Conservation (phyloP, 1,140 invertebrate species). For the Tribolium madens region DNA sequence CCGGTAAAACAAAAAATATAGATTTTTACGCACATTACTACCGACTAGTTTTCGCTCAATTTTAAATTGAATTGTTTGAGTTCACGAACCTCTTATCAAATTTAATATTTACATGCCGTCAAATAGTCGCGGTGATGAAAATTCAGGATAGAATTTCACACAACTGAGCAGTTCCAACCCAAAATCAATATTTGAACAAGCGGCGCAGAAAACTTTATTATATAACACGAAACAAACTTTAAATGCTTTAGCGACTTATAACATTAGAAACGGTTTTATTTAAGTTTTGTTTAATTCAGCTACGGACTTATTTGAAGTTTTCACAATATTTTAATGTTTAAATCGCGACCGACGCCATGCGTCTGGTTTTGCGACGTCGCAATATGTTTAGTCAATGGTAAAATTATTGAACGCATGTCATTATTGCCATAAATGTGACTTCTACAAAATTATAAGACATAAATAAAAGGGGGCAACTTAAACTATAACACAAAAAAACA, state of each 20-base stretch:
- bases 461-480: background rate
- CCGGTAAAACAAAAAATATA: slow-evolving; percentile 21
- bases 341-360: slow-evolving; percentile 50
- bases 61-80: background rate
- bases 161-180: slow-evolving; percentile 54
- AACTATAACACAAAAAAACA: too few species aligned
- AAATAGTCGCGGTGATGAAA: slow-evolving; percentile 45
- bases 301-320: background rate
- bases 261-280: background rate
- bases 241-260: background rate
- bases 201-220: slow-evolving; percentile 50
- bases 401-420: slow-evolving; percentile 55
- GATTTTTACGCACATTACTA: background rate
- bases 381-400: slow-evolving; percentile 54
- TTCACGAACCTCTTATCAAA: slow-evolving; percentile 11
- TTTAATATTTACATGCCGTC: slow-evolving; percentile 51
- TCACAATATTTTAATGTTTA: slow-evolving; percentile 4
- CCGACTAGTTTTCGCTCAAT: too few species aligned
- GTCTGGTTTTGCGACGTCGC: slow-evolving; percentile 55
- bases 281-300: background rate
- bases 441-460: background rate
- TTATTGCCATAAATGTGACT: slow-evolving; percentile 20
- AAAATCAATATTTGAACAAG: slow-evolving; percentile 60
- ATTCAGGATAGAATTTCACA: slow-evolving; percentile 37
- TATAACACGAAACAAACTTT: slow-evolving; percentile 19